These are phyloP conservation scores for Calonectris borealis DNA, from an alignment of 2,113 vertebrate species.

Conservation along the genomic window DNA sequence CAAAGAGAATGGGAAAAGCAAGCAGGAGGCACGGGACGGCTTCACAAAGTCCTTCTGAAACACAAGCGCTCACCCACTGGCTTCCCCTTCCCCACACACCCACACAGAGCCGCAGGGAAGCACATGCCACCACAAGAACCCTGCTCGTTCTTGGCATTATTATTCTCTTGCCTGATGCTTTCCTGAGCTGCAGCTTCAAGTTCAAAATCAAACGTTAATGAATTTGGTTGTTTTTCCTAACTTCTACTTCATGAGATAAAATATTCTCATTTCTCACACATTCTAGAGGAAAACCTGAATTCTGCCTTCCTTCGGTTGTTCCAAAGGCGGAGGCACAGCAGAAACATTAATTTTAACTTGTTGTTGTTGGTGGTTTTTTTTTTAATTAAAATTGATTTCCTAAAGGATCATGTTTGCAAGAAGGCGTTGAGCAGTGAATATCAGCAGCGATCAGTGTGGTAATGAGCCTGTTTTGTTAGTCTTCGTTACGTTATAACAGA, in stretches of 20 bases:
- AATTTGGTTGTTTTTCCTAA: neutral
- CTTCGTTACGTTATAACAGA: neutral
- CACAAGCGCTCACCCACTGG: rapidly evolving
- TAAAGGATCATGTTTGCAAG: neutral
- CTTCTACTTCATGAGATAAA: neutral
- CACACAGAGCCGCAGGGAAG: neutral
- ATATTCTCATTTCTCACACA: neutral
- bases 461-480: conserved; percentile 21
- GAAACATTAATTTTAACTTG: neutral
- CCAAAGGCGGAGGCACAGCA: neutral
- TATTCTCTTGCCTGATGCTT: neutral
- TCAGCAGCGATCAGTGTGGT: neutral
- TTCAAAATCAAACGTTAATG: neutral
- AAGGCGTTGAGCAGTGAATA: neutral
- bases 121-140: neutral
- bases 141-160: neutral
- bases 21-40: neutral
- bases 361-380: neutral
- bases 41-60: neutral
- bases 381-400: conserved; percentile 11
- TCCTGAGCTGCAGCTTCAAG: neutral
- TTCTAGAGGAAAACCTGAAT: neutral
- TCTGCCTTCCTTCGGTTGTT: neutral
- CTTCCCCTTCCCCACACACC: neutral
- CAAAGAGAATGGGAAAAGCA: neutral